Evolutionary conservation across 2,888 invertebrate genomes (phyloP).

Genomic region (Dasypogon diadema): DNA sequence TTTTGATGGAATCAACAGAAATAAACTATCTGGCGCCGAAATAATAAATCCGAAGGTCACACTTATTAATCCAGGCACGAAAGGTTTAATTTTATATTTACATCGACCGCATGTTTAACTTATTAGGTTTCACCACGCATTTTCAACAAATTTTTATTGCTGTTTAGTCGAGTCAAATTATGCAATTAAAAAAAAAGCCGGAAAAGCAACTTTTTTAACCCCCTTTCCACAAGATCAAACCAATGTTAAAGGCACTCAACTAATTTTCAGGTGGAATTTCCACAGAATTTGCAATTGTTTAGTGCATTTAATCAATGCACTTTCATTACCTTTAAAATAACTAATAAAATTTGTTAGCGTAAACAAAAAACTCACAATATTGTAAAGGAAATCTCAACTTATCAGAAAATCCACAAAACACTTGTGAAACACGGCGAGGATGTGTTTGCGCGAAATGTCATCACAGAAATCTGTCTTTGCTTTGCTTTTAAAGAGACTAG

Average conservation of each 20-base stretch:
- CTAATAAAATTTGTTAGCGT: neutral
- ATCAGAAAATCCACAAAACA: conserved; percentile 31
- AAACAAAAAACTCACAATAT: conserved; percentile 18
- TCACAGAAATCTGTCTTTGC: too few relatives aligned
- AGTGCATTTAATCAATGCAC: too few relatives aligned
- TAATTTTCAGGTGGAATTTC: neutral
- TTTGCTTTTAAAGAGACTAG: too few relatives aligned
- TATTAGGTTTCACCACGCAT: conserved; percentile 29
- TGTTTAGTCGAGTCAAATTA: conserved; percentile 33
- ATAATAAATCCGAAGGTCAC: conserved; percentile 39
- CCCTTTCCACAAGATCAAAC: conserved; percentile 6
- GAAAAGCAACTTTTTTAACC: neutral
- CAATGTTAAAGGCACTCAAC: neutral
- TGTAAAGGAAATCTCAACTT: conserved; percentile 17
- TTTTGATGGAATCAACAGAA: conserved; percentile 17
- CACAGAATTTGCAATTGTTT: too few relatives aligned
- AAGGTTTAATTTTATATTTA: neutral
- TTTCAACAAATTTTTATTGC: neutral
- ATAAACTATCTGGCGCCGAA: neutral
- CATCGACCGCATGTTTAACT: neutral
- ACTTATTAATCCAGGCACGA: conserved; percentile 11
- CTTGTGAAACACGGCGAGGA: neutral
- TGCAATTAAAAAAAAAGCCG: conserved; percentile 44
- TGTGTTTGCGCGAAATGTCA: neutral
- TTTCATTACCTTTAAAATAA: neutral